Base-by-base conservation (phyloP, 2,113 vertebrate genomes). In the Procavia capensis region DNA sequence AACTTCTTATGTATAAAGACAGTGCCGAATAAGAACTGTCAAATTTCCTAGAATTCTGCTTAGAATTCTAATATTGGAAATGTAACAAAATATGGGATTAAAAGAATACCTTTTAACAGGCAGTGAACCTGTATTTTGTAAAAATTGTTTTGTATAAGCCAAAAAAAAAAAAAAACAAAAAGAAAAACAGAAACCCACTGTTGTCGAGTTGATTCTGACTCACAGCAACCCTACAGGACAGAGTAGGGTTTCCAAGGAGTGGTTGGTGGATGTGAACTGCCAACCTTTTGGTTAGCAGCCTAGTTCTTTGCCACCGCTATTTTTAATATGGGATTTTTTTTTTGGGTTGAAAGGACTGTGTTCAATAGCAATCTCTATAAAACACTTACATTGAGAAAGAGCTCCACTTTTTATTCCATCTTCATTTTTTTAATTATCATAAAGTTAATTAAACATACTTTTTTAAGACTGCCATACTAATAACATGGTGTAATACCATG, bases 61-160 rank as follows among this genome's bases (percentile, higher is more conserved):
- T 31, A 57, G n/a, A 78, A 88, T 43, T 43, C 64, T 47, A 50
- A 54, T 17, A 31, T 80, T 43, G 47, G 41, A 43, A 81, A 45
- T 14, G 47, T 41, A 84, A 84, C 66, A 61, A 81, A 87, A 68
- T 43, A 29, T 34, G 79, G 34, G 22, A 79, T 70, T 85, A 76
- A 95, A 95, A 76, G 57, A 57, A 72, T 31, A 17, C 24, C 34
- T 91, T 45, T 82, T 34, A 47, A 47, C 41, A 64, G 72, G 27
- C 9, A 85, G n/a, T 54, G 29, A 93, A n/a, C 19, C 36, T 45
- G 41, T 16, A 43, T 61, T 81, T 64, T 88, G 57, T 85, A 50
- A 92, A 89, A 88, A 50, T 59, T 66, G 39, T 14, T 66, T 75
- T 88, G 66, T n/a, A n/a, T n/a, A n/a, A n/a, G n/a, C n/a, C n/a